These are phyloP conservation scores for Brachyptera risi DNA, from an alignment of 2,888 invertebrate genomes.

Conservation along the genomic window DNA sequence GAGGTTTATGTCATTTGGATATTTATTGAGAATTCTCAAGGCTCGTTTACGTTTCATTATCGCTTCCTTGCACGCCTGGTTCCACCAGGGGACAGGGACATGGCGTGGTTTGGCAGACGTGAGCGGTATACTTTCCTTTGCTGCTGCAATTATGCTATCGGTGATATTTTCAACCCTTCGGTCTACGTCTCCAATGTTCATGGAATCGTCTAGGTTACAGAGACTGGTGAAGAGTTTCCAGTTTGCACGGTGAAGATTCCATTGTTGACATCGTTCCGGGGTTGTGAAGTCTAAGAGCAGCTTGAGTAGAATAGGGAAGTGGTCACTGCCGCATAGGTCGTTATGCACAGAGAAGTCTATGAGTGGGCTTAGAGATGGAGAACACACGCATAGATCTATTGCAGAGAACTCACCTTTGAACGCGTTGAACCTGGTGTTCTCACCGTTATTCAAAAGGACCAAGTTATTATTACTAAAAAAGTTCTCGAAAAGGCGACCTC, in stretches of 20 bases:
- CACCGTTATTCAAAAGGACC: too few relatives aligned
- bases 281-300: neutral
- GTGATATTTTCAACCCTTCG: neutral
- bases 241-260: neutral
- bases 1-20: slow-evolving; percentile 1
- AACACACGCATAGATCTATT: too few relatives aligned
- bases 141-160: neutral
- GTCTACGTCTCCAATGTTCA: neutral
- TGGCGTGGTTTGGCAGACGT: neutral
- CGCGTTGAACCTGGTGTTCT: neutral
- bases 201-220: neutral
- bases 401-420: neutral
- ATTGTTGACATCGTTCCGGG: neutral
- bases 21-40: slow-evolving; percentile 13
- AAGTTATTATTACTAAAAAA: too few relatives aligned
- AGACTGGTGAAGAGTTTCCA: neutral
- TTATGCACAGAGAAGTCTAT: neutral
- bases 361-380: neutral
- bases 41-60: slow-evolving; percentile 13
- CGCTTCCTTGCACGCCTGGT: slow-evolving; percentile 17
- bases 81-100: slow-evolving; percentile 19
- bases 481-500: too few relatives aligned
- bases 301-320: neutral
- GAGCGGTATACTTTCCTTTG: neutral
- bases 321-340: slow-evolving; percentile 4